phyloP scores from a whole-genome alignment of 2,797 vertebrate species.

The Sarcoramphus papa region DNA sequence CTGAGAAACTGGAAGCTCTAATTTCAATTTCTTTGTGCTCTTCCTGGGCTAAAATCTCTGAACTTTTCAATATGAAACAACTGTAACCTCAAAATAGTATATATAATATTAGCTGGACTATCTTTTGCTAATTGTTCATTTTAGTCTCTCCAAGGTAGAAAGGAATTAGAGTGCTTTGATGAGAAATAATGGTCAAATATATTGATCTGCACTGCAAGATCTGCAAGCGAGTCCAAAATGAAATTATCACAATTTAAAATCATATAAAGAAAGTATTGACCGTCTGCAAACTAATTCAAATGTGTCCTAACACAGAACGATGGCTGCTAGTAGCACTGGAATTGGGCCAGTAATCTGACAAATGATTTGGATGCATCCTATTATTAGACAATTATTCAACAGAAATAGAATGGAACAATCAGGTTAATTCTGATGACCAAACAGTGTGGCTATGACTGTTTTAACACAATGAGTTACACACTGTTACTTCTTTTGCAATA shows the following conservation, averaged over 20 bases:
- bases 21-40: neutral
- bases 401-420: neutral
- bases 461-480: neutral
- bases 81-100: constrained; percentile 35
- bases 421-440: neutral
- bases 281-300: constrained; percentile 31
- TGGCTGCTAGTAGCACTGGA: neutral
- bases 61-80: neutral
- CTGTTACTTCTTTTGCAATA: neutral
- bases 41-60: neutral
- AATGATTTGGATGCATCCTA: neutral
- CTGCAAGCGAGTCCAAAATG: constrained; percentile 43
- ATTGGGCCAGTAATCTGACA: neutral
- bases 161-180: constrained; percentile 65
- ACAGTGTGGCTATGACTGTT: neutral
- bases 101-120: neutral
- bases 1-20: neutral
- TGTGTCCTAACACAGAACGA: neutral
- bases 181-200: constrained; percentile 55
- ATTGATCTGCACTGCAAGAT: constrained; percentile 43
- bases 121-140: constrained; percentile 46
- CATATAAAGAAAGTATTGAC: constrained; percentile 40
- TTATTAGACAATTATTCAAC: neutral
- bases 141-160: constrained; percentile 28
- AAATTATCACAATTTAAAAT: constrained; percentile 65